Evolutionary conservation across 2,113 vertebrate genomes (phyloP), one percentile per base, ranked within the genome.

Genomic region (Neogobius melanostomus): DNA sequence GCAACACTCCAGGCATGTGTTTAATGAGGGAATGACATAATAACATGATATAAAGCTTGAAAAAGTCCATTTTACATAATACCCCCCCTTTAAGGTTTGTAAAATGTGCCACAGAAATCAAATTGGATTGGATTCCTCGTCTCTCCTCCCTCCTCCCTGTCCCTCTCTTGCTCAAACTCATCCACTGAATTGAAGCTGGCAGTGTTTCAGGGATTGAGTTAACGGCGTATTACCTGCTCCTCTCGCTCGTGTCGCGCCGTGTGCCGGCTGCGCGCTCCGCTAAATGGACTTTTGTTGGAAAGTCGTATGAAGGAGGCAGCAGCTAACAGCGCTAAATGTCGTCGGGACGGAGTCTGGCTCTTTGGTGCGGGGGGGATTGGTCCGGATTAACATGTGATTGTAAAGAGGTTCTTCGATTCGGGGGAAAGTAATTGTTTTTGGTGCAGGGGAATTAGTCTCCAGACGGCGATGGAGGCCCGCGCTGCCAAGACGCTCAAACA

Each of bases 231-330:
- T 88, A 87, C 81, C 81, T 83, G 71, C 66, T 60, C 77, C 71
- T 83, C 68, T 70, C 65, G 66, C 75, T 83, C 66, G 36, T 48
- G 50, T 12, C 66, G 84, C 71, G 28, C 28, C 28, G 28, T 3
- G 28, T 28, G 28, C 28, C 28, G 28, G 28, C 28, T 4, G 28
- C 28, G 9, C 48, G 10, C 48, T 15, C 0, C 17, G 53, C 16
- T 84, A 87, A 59, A 82, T 85, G 74, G 82, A 81, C 73, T 87
- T 56, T 72, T 70, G 53, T 69, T 85, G 69, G 63, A 85, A 88
- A 87, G 86, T 88, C 81, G 68, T 82, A 76, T 86, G 77, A 87
- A 88, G 84, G 88, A 85, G 74, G 48, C 79, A 64, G 63, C 61
- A 77, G 74, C 65, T 86, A 82, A 84, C 8, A 21, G 80, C 83